Base-by-base conservation (phyloP, 2,113 vertebrate genomes). In the Alethe diademata region DNA sequence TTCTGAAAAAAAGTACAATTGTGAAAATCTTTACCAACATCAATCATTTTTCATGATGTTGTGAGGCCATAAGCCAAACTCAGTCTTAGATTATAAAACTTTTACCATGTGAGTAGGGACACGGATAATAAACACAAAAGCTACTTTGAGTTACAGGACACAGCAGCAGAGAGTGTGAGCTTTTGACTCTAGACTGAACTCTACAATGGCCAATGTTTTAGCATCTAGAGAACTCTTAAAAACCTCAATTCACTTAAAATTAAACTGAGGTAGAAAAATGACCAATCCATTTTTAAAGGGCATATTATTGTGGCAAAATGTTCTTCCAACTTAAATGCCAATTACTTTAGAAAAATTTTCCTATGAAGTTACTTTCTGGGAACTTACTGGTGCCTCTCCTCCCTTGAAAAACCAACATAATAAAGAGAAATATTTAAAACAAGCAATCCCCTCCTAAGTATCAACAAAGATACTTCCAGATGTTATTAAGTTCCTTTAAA, bases 401-500 rank as follows among this genome's bases (percentile, higher is more conserved):
- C 28, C 61, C 50, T 70, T 71, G 31, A n/a, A 72, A 72, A 88
- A 87, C 11, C 23, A 72, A 33, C 19, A 45, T 6, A 35, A 31
- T 7, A 72, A 57, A 89, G 11, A 76, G 24, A 93, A 85, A 38
- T 8, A 51, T 76, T 74, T 83, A 47, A 80, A 90, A 74, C n/a
- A 76, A 88, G 79, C 16, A 93, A 86, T 9, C 15, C 50, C 25
- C 35, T 86, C 54, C 78, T 56, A 90, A 91, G 60, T 19, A 72
- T 45, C 57, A 88, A 51, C 53, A 67, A 67, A 96, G 67, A 83
- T 26, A 62, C 64, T 80, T 50, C 90, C 90, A 85, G 86, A 47
- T 4, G 0, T 64, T 74, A 79, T 69, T 16, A 43, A 81, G 65
- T 60, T 69, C 95, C 92, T 96, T 96, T 92, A 96, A 94, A 95